Percentiles rank a stretch among this genome's conserved stretches.
phyloP scores from a whole-genome alignment of 2,888 invertebrate species.

The Nemotelus nigrinus region DNA sequence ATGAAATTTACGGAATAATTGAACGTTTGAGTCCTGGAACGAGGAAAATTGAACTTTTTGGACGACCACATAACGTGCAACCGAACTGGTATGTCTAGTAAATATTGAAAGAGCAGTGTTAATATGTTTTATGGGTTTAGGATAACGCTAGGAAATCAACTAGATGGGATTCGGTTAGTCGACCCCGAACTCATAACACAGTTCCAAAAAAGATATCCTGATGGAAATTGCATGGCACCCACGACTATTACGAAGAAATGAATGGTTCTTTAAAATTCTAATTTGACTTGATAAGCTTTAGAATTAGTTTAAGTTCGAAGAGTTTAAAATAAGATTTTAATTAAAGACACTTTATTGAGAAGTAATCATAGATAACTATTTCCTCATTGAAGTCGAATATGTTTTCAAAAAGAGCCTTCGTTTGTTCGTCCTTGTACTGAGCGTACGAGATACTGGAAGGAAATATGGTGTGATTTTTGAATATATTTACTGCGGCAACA shows the following conservation, averaged over 20 bases:
- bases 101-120: neutral
- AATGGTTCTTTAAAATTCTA: too few relatives aligned
- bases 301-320: too few relatives aligned
- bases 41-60: conserved; percentile 96
- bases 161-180: conserved; percentile 91
- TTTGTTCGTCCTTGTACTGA: too few relatives aligned
- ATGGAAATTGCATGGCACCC: conserved; percentile 72
- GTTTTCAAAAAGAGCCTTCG: too few relatives aligned
- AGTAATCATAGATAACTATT: too few relatives aligned
- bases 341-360: too few relatives aligned
- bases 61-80: conserved; percentile 96
- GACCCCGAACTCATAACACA: conserved; percentile 91
- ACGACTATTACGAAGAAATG: conserved; percentile 48
- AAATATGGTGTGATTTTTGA: too few relatives aligned
- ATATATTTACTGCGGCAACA: too few relatives aligned
- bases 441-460: too few relatives aligned
- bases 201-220: conserved; percentile 92
- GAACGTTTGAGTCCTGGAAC: conserved; percentile 96
- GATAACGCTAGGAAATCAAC: conserved; percentile 96
- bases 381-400: too few relatives aligned
- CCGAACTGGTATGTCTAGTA: conserved; percentile 83
- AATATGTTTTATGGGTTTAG: conserved; percentile 58
- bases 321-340: too few relatives aligned
- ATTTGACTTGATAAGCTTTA: too few relatives aligned
- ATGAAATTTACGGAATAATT: conserved; percentile 98